Conservation (phyloP, 2,888 invertebrate genomes). For the Harpagoxenus sublaevis region DNA sequence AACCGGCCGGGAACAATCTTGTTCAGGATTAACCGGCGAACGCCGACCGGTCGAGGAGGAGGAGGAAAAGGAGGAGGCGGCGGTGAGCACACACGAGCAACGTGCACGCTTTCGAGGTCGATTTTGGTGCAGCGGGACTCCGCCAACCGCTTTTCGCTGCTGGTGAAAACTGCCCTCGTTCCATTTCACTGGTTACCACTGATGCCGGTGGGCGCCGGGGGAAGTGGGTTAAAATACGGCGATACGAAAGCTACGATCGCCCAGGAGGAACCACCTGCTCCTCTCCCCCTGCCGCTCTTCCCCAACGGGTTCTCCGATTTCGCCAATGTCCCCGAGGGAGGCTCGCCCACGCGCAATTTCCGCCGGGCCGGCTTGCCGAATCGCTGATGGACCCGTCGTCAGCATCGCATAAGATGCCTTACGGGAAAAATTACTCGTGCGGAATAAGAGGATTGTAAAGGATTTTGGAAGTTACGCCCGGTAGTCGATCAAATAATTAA, state of each 20-base stretch:
- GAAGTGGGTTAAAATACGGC: slow-evolving; percentile 75
- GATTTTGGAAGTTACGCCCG: not conserved
- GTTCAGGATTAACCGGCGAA: slow-evolving; percentile 14
- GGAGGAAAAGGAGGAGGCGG: not conserved
- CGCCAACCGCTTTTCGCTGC: slow-evolving; percentile 59
- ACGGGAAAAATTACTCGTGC: slow-evolving; percentile 2
- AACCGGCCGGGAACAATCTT: not conserved
- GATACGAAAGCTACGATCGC: slow-evolving; percentile 73
- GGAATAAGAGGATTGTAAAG: slow-evolving; percentile 17
- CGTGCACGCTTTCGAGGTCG: slow-evolving; percentile 69
- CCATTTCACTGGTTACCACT: slow-evolving; percentile 65
- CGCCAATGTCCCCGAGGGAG: slow-evolving; percentile 31
- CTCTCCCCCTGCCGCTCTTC: not conserved
- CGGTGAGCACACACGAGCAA: slow-evolving; percentile 24
- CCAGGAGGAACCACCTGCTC: slow-evolving; percentile 43
- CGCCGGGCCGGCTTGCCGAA: not conserved
- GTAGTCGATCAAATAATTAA: not conserved
- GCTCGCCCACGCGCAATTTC: slow-evolving; percentile 38
- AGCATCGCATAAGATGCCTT: not conserved
- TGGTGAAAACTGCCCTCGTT: slow-evolving; percentile 76
- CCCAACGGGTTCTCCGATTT: slow-evolving; percentile 1
- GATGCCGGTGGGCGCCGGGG: not conserved
- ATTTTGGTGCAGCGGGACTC: slow-evolving; percentile 72
- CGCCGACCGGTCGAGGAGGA: not conserved
- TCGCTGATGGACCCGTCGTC: not conserved